Base-by-base conservation (phyloP, 2,113 vertebrate species). In the Anser brachyrhynchus region DNA sequence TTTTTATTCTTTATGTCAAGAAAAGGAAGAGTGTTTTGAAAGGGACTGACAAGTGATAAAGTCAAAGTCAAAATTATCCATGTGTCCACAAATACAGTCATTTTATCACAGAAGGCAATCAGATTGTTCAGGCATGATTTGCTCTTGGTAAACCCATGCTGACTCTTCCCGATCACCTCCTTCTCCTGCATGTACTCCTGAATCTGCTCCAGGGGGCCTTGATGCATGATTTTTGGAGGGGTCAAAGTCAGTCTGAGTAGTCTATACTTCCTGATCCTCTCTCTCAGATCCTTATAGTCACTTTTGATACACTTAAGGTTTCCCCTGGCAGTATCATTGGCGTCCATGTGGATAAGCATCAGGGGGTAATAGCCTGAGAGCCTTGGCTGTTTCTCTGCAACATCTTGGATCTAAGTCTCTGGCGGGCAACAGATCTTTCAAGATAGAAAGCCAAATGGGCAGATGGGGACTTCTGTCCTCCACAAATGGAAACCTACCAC, bases 401-500 rank as follows among this genome's bases (percentile, higher is more conserved):
- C 37, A n/a, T 46, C 54, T 92, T 94, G 94, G 66, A 93, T 76
- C 35, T 75, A 52, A 64, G 86, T n/a, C 83, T 14, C 54, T 88
- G 83, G 79, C 62, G 75, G 88, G 57, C 31, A 86, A 61, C 29
- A 67, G 44, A 79, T 51, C 0, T 0, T 43, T 92, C 54, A 26
- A 65, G 71, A 79, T 1, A 69, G 33, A 52, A 79, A 90, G 91
- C 72, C 93, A 95, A 93, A 64, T 7, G 72, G 39, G 67, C 89
- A 90, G 86, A 93, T 90, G 83, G 75, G 72, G 67, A 4, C 83
- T 95, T 73, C 54, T 72, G 69, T 77, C 80, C 80, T 84, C 72
- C 51, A 70, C 55, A 91, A 90, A 61, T 49, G 64, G 35, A 77
- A 86, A 66, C 17, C 29, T 65, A 89, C 39, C 37, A 58, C 72